Evolutionary conservation across 2,797 vertebrate genomes (phyloP), one percentile per base, ranked within the genome.

Genomic region (Rhabdophis nuchalis): DNA sequence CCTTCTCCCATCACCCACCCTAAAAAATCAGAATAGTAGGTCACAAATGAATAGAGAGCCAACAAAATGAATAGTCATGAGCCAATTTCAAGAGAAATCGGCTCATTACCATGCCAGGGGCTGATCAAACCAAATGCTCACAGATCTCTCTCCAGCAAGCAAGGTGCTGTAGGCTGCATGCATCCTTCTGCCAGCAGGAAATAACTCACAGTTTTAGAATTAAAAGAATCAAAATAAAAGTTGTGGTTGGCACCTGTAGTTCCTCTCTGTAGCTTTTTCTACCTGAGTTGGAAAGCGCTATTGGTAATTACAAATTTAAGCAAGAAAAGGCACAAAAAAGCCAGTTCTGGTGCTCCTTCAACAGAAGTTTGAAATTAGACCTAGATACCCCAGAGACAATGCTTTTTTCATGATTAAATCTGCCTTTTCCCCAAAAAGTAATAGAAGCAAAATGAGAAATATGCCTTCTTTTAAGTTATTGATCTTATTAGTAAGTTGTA

Each of bases 61-160:
- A 97, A 96, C 97, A 97, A 97, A 97, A 97, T 97, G 97, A 97
- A 97, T 97, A 97, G 96, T 96, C 97, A 97, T 97, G 96, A 97
- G 95, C 95, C 95, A 97, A 97, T 97, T 97, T 97, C 97, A 97
- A 97, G 97, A 96, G 96, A 97, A 97, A 97, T 96, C 97, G 95
- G 96, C 95, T 97, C 97, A 97, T 97, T 97, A 97, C 96, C 95
- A 96, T 97, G 95, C 96, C 96, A 96, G 95, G 64, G 96, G 97
- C 96, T 97, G 96, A 97, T 97, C 97, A 97, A 97, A 97, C 97
- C 97, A 98, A 97, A 97, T 97, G 96, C 96, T 97, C 96, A 97
- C 95, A 93, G 95, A 97, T 97, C 96, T 97, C 96, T 97, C 96
- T 97, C 95, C 94, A 96, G 94, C 94, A 97, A 97, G 95, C 91